Percentiles rank a stretch among this genome's conserved stretches.
phyloP scores from a whole-genome alignment of 2,888 invertebrate genomes.

The Torymus texanus region DNA sequence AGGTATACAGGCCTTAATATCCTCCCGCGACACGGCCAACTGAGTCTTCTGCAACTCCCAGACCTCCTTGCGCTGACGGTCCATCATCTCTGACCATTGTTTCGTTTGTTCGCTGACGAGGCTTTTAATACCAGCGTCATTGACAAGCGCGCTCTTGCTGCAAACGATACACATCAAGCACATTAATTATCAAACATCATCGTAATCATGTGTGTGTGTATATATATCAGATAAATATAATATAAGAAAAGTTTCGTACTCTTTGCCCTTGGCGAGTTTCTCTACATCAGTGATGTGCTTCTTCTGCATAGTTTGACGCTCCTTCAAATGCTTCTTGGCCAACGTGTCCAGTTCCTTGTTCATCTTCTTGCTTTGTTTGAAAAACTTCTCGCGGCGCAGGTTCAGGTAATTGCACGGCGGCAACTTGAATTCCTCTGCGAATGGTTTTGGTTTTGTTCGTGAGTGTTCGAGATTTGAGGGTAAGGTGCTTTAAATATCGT shows the following conservation, averaged over 20 bases:
- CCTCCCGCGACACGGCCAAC: conserved; percentile 76
- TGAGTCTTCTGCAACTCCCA: conserved; percentile 80
- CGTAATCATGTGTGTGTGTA: too few species aligned
- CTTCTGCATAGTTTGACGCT: conserved; percentile 79
- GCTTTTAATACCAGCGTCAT: conserved; percentile 73
- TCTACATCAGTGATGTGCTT: conserved; percentile 78
- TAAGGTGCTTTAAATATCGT: too few species aligned
- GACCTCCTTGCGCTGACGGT: conserved; percentile 77
- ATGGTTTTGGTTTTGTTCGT: background rate
- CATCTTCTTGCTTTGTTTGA: conserved; percentile 80
- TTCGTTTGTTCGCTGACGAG: conserved; percentile 80
- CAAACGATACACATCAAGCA: conserved; percentile 16
- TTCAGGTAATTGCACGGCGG: conserved; percentile 76
- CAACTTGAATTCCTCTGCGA: conserved; percentile 66
- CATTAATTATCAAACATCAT: too few species aligned
- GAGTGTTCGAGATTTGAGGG: too few species aligned
- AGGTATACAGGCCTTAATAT: conserved; percentile 77
- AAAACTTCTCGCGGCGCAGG: conserved; percentile 77
- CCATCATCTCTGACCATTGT: conserved; percentile 81
- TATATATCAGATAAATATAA: too few species aligned
- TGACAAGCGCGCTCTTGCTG: conserved; percentile 72
- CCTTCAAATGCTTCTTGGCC: conserved; percentile 80
- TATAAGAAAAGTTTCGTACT: conserved; percentile 69
- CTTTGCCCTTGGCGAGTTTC: conserved; percentile 79
- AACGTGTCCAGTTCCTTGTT: conserved; percentile 80